Conservation (phyloP, 2,888 invertebrate genomes). For the Lasioglossum zephyrum region DNA sequence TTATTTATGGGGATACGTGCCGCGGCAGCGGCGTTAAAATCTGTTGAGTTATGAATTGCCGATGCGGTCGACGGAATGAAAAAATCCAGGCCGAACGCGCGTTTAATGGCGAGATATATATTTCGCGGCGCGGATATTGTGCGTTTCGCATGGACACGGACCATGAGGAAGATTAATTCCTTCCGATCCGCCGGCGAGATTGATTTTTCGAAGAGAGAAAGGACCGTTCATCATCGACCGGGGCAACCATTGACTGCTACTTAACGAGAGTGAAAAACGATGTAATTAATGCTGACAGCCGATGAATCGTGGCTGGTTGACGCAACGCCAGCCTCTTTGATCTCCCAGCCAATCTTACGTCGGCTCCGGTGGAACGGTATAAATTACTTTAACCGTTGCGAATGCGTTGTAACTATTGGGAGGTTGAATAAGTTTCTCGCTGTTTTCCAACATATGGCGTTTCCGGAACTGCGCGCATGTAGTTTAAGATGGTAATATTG, state of each 20-base stretch:
- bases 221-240: constrained; percentile 38
- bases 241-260: constrained; percentile 35
- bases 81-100: constrained; percentile 39
- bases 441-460: too few species aligned
- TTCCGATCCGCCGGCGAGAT: constrained; percentile 43
- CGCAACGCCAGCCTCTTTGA: background rate
- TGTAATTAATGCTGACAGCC: constrained; percentile 50
- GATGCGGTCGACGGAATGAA: constrained; percentile 31
- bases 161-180: constrained; percentile 46
- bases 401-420: too few species aligned
- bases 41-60: constrained; percentile 46
- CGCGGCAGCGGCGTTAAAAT: background rate
- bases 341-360: background rate
- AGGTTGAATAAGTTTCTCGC: too few species aligned
- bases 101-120: constrained; percentile 40
- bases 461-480: too few species aligned
- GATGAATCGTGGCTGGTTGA: constrained; percentile 37
- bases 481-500: too few species aligned
- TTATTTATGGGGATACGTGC: constrained; percentile 35
- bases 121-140: constrained; percentile 41
- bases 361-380: background rate
- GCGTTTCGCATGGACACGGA: constrained; percentile 11
- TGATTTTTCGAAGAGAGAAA: constrained; percentile 52
- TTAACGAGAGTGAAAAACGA: constrained; percentile 52
- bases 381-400: too few species aligned